Base-by-base conservation (phyloP, 2,888 invertebrate genomes). In the Chrysolina haemoptera region DNA sequence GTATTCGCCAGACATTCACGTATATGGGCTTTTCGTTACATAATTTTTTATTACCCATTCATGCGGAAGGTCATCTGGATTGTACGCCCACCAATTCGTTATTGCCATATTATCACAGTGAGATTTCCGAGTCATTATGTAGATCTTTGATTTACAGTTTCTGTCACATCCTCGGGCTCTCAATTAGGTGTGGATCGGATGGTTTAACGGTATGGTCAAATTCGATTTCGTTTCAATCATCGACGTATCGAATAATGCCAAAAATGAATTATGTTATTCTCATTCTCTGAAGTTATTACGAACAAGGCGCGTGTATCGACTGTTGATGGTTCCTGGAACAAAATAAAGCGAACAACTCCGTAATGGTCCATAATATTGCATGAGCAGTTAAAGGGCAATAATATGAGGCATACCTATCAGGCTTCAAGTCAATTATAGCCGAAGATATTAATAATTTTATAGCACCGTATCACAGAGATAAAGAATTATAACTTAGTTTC, bases 401-500 rank as follows among this genome's bases (percentile, higher is more conserved):
- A 86, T 85, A 83, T 82, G 82, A 84, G 82, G 83, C 85, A 83
- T 85, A 86, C 86, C 86, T 86, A 86, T 86, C 85, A 84, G 82
- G 82, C 82, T 80, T 77, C 77, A 78, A 81, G 85, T 85, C 87
- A 87, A 87, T 87, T 85, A 84, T 84, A 83, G 82, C 82, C 80
- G 79, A 81, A 85, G 87, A 87, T 87, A 87, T 87, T 87, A 87
- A 87, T 87, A 87, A 87, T 86, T 87, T 87, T 87, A 87, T 84
- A 80, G 83, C 85, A 77, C 78, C 79, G 82, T 84, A 80, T 83
- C 85, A 76, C 78, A 79, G 82, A 87, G 86, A 87, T 87, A 87
- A 87, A 87, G 86, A 87, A 87, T 86, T 80, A 82, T 80, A 83
- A 83, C 83, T 83, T 79, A 81, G 81, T 82, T 82, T 79, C 78